Conservation (phyloP, 2,888 invertebrate genomes). For the Dichetophora obliterata region DNA sequence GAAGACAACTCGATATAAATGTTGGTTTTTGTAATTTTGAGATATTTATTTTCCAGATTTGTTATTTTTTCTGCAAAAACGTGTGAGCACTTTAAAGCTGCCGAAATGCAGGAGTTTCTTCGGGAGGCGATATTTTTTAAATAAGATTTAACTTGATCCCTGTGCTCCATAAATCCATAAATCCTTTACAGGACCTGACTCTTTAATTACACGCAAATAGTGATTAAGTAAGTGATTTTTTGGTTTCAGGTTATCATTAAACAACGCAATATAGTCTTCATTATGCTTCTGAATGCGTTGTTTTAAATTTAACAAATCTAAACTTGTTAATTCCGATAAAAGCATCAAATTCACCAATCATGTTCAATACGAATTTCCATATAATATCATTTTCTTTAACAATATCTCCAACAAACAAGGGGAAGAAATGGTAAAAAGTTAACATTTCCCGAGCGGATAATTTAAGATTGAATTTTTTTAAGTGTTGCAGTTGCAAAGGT, state of each 20-base stretch:
- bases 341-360: background rate
- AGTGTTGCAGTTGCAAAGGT: background rate
- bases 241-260: background rate
- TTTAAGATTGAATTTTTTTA: background rate
- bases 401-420: slow-evolving; percentile 18
- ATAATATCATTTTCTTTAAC: background rate
- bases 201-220: background rate
- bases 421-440: background rate
- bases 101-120: too few relatives aligned
- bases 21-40: too few relatives aligned
- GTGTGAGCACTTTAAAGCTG: too few relatives aligned
- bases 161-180: background rate
- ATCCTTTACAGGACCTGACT: too few relatives aligned
- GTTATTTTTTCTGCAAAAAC: background rate
- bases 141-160: background rate
- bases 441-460: background rate
- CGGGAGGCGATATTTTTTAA: background rate
- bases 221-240: background rate
- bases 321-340: background rate
- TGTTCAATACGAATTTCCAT: background rate
- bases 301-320: background rate
- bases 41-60: too few relatives aligned
- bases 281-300: too few relatives aligned
- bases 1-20: too few relatives aligned
- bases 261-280: background rate